Percentiles rank a stretch among this genome's conserved stretches.
phyloP scores from a whole-genome alignment of 35 echinoderm and acorn worm species.

The Ophiothrix spiculata region DNA sequence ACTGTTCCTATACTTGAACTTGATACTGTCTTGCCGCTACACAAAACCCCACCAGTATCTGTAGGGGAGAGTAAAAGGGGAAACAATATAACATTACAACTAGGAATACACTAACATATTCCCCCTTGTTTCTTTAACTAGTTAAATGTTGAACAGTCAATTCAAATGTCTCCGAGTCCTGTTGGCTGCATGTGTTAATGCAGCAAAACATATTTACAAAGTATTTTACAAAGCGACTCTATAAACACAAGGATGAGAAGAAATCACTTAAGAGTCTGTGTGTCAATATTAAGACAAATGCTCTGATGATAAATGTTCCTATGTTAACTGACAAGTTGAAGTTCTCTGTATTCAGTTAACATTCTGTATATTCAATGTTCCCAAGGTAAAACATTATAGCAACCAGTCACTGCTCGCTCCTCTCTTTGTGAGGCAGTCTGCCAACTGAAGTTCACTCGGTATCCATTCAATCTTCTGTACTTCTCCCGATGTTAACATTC shows the following conservation, averaged over 20 bases:
- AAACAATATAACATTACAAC: neutral
- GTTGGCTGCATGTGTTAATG: neutral
- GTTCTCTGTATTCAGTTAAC: neutral
- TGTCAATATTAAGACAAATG: no score
- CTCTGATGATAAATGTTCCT: neutral
- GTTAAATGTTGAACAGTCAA: neutral
- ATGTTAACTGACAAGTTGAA: neutral
- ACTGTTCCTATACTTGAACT: neutral
- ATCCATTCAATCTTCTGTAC: neutral
- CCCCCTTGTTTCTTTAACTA: neutral
- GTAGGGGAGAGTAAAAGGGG: neutral
- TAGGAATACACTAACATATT: neutral
- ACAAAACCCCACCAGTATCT: neutral
- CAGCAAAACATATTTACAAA: neutral
- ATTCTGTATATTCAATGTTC: neutral
- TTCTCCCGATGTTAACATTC: neutral
- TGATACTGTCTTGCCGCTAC: neutral
- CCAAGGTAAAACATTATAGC: neutral
- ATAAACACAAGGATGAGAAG: neutral
- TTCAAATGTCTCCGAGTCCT: neutral
- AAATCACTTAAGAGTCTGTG: neutral
- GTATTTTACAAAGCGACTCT: neutral
- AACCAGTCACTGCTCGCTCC: neutral
- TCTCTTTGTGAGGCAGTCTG: conserved; percentile 21
- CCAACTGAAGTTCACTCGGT: conserved; percentile 16